Percentiles rank a stretch among this genome's conserved stretches.
Evolutionary conservation across 2,113 vertebrate genomes (phyloP).

Genomic region (Martes martes): DNA sequence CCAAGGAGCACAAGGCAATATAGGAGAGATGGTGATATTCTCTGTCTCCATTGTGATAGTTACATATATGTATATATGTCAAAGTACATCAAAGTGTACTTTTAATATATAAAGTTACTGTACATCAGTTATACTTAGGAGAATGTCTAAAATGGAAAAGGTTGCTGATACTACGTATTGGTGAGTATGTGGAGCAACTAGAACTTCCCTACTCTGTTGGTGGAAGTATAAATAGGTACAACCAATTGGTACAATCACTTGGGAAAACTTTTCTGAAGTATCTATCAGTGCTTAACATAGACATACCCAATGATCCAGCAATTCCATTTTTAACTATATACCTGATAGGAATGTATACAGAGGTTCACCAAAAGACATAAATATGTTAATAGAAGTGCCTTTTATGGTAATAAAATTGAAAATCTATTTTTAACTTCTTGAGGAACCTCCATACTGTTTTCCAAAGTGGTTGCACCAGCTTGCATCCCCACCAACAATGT

Average conservation of each 20-base stretch:
- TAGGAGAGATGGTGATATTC: neutral
- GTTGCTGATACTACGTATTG: neutral
- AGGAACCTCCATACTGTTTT: no score
- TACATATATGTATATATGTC: neutral
- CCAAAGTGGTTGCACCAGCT: no score
- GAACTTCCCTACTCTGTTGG: neutral
- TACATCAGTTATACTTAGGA: neutral
- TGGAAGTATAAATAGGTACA: neutral
- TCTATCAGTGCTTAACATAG: neutral
- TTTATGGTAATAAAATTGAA: neutral
- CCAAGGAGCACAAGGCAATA: neutral
- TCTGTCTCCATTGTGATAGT: neutral
- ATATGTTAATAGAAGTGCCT: neutral
- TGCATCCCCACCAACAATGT: no score
- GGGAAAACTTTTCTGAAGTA: neutral
- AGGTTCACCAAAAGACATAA: neutral
- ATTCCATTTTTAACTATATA: neutral
- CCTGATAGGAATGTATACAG: neutral
- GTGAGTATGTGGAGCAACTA: neutral
- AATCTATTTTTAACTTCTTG: neutral
- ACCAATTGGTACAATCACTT: neutral
- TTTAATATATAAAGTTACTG: neutral
- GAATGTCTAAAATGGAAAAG: neutral
- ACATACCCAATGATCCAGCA: neutral
- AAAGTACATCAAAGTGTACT: neutral